phyloP scores from a whole-genome alignment of 2,797 vertebrate genomes.

The Xerus rutilus region DNA sequence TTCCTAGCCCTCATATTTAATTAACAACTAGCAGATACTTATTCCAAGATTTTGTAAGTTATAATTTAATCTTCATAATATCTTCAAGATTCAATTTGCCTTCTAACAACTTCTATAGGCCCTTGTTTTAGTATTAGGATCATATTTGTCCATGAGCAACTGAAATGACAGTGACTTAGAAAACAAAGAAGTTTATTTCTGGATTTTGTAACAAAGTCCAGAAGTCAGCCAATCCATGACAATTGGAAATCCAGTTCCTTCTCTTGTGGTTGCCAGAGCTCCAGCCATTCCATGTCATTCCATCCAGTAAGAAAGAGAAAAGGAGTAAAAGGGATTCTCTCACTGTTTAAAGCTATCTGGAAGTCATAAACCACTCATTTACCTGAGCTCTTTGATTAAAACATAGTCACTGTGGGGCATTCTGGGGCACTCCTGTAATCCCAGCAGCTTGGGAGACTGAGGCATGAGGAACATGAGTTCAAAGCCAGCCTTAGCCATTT shows the following conservation, averaged over 20 bases:
- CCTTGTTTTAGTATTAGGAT: slow-evolving; percentile 12
- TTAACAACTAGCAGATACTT: slow-evolving; percentile 24
- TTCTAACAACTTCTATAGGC: slow-evolving; percentile 25
- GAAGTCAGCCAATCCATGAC: not conserved
- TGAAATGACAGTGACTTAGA: not conserved
- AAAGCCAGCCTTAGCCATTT: too few relatives aligned
- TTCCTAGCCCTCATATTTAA: slow-evolving; percentile 24
- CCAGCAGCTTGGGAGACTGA: too few relatives aligned
- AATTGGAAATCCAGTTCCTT: not conserved
- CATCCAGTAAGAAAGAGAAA: slow-evolving; percentile 26
- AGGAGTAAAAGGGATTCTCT: not conserved
- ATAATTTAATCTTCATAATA: not conserved
- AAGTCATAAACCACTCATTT: slow-evolving; percentile 14
- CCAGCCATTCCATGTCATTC: not conserved
- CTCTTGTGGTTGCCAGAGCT: not conserved
- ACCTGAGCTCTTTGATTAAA: not conserved
- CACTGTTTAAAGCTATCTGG: not conserved
- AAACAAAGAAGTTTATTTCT: not conserved
- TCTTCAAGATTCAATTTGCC: not conserved
- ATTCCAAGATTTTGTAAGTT: slow-evolving; percentile 28
- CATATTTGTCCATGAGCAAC: slow-evolving; percentile 17
- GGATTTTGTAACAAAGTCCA: slow-evolving; percentile 30
- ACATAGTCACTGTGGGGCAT: not conserved
- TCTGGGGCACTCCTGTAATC: too few relatives aligned
- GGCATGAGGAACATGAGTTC: too few relatives aligned